Conservation (phyloP, 2,888 invertebrate genomes). For the Trichogramma evanescens region DNA sequence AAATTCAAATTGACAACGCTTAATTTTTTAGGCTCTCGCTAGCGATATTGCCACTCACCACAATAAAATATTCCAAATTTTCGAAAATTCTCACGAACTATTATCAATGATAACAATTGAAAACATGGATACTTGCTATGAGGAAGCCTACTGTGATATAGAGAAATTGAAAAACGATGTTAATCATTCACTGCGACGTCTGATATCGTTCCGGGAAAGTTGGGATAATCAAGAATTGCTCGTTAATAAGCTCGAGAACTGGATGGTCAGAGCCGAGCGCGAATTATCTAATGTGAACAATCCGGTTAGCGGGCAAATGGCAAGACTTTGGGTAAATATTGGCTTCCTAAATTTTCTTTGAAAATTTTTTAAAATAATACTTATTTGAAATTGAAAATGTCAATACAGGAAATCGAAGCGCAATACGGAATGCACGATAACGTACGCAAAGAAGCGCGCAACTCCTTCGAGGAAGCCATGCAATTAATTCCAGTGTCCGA, state of each 20-base stretch:
- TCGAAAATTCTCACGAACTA: constrained; percentile 65
- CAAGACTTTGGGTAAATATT: constrained; percentile 68
- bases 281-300: constrained; percentile 61
- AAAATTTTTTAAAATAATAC: constrained; percentile 12
- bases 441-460: constrained; percentile 65
- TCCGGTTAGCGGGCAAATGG: constrained; percentile 64
- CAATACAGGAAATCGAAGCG: constrained; percentile 66
- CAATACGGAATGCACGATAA: constrained; percentile 79
- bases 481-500: constrained; percentile 76
- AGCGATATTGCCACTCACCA: constrained; percentile 75
- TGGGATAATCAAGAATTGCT: constrained; percentile 71
- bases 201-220: constrained; percentile 69
- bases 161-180: constrained; percentile 70
- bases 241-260: constrained; percentile 66
- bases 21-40: constrained; percentile 56
- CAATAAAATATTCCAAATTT: constrained; percentile 66
- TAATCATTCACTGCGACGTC: constrained; percentile 62
- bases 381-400: no score
- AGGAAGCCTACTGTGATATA: constrained; percentile 65
- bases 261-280: constrained; percentile 68
- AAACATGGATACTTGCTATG: constrained; percentile 67
- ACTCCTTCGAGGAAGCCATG: constrained; percentile 69
- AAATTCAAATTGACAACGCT: neutral
- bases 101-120: constrained; percentile 70
- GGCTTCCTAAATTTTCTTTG: constrained; percentile 6